phyloP scores from a whole-genome alignment of 2,113 vertebrate genomes.

The Hippoglossus stenolepis region DNA sequence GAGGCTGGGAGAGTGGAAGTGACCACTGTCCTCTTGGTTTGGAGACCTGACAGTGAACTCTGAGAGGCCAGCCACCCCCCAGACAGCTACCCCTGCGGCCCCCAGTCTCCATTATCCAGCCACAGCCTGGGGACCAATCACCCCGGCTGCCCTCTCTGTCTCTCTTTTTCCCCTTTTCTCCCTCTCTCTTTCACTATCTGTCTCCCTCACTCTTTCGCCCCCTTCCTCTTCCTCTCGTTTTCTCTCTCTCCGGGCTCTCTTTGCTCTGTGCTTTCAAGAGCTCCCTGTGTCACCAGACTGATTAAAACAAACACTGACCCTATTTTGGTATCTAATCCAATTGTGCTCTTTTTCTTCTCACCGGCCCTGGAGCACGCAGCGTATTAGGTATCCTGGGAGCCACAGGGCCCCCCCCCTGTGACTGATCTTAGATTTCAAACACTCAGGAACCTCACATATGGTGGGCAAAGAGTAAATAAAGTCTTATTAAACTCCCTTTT shows the following conservation, averaged over 20 bases:
- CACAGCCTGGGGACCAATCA: conserved; percentile 76
- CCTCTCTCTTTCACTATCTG: conserved; percentile 66
- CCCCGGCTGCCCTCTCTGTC: conserved; percentile 75
- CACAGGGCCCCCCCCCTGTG: conserved; percentile 65
- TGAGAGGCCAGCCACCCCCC: conserved; percentile 74
- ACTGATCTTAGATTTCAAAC: conserved; percentile 82
- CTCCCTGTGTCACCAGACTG: conserved; percentile 88
- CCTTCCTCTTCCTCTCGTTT: conserved; percentile 43
- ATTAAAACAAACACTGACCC: conserved; percentile 92
- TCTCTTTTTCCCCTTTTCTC: conserved; percentile 48
- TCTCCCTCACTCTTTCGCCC: conserved; percentile 39
- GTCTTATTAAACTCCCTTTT: conserved; percentile 63
- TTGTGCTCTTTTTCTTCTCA: conserved; percentile 85
- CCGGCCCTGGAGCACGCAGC: conserved; percentile 80
- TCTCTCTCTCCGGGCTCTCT: conserved; percentile 75
- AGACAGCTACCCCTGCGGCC: conserved; percentile 72
- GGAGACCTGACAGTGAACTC: conserved; percentile 81
- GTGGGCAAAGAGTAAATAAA: conserved; percentile 78
- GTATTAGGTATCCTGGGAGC: conserved; percentile 86
- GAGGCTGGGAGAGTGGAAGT: conserved; percentile 48
- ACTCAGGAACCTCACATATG: conserved; percentile 77
- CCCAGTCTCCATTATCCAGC: conserved; percentile 68
- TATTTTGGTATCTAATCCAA: conserved; percentile 95
- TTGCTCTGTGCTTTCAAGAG: conserved; percentile 83
- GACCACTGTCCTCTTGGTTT: conserved; percentile 53